Conservation (phyloP, 2,888 invertebrate species). For the Palloptera scutellata region DNA sequence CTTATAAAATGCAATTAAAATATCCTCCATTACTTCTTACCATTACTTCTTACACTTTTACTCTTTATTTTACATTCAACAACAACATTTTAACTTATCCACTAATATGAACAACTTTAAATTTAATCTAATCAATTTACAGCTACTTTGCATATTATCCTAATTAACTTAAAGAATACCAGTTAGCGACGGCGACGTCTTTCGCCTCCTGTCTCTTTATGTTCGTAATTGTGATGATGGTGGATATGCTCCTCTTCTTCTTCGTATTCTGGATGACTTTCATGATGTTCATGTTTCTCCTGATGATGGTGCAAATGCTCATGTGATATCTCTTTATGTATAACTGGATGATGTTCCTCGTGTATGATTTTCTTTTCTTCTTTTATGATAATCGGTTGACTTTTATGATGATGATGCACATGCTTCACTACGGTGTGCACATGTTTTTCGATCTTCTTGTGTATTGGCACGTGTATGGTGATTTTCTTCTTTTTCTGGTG, state of each 20-base stretch:
- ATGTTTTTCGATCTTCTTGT: conserved; percentile 63
- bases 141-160: no score
- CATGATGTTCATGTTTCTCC: conserved; percentile 44
- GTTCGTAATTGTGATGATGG: conserved; percentile 42
- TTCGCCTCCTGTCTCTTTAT: conserved; percentile 41
- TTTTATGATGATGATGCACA: conserved; percentile 63
- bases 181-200: no score
- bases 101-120: no score
- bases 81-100: no score
- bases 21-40: no score
- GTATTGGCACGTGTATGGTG: conserved; percentile 61
- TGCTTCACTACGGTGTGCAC: conserved; percentile 62
- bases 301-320: conserved; percentile 44
- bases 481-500: conserved; percentile 61
- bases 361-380: conserved; percentile 60
- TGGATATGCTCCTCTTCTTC: conserved; percentile 42
- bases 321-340: conserved; percentile 48
- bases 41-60: no score
- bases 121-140: no score
- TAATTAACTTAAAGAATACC: no score
- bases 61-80: no score
- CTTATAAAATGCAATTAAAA: no score
- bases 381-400: conserved; percentile 59
- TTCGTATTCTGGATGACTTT: conserved; percentile 38
- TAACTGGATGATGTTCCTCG: conserved; percentile 59